Conservation (phyloP, 2,888 invertebrate genomes). For the Deilephila elpenor region DNA sequence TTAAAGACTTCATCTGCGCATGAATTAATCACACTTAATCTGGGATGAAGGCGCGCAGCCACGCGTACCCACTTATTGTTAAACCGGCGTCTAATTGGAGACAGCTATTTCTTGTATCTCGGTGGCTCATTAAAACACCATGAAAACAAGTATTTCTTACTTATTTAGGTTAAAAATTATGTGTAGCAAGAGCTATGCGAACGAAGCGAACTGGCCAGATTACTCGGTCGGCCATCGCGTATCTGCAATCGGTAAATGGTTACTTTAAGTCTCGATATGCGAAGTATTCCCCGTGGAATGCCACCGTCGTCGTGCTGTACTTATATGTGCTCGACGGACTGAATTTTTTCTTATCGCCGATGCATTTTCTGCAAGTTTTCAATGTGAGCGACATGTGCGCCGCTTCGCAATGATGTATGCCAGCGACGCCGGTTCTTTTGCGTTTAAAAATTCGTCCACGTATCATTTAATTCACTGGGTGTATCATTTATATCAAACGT, state of each 20-base stretch:
- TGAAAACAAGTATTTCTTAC: slow-evolving; percentile 74
- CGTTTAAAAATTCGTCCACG: slow-evolving; percentile 28
- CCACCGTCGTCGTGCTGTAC: slow-evolving; percentile 78
- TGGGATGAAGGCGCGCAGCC: slow-evolving; percentile 12
- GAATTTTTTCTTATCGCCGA: slow-evolving; percentile 83
- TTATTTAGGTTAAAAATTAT: slow-evolving; percentile 82
- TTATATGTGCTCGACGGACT: slow-evolving; percentile 79
- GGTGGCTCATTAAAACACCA: slow-evolving; percentile 65
- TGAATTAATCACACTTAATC: slow-evolving; percentile 26
- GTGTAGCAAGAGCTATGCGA: slow-evolving; percentile 74
- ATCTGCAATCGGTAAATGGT: slow-evolving; percentile 84
- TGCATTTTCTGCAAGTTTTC: slow-evolving; percentile 83
- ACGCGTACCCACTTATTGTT: slow-evolving; percentile 26
- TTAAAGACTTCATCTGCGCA: slow-evolving; percentile 22
- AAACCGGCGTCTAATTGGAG: slow-evolving; percentile 21
- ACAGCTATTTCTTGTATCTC: slow-evolving; percentile 21
- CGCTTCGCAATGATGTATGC: slow-evolving; percentile 43
- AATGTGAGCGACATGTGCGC: slow-evolving; percentile 67
- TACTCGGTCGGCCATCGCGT: slow-evolving; percentile 81
- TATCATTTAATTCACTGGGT: slow-evolving; percentile 17
- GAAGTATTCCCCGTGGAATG: slow-evolving; percentile 79
- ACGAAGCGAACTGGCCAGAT: slow-evolving; percentile 81
- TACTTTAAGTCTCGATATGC: slow-evolving; percentile 82
- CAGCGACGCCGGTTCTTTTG: slow-evolving; percentile 26
- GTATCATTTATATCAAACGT: slow-evolving; percentile 20